Evolutionary conservation across 2,797 vertebrate genomes (phyloP).

Genomic region (Stomatorhinus walkeri): DNA sequence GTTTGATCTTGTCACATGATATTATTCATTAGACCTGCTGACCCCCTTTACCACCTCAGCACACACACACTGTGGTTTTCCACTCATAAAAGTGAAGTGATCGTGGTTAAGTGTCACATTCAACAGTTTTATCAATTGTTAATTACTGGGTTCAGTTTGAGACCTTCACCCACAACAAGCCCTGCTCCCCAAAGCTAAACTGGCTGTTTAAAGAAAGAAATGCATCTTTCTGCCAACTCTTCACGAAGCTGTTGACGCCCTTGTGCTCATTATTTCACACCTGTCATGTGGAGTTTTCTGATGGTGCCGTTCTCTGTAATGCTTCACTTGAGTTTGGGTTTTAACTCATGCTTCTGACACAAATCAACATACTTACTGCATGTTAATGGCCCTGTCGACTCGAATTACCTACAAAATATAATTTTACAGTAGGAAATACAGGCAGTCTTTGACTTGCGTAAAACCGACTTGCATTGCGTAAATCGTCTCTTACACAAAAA

Average conservation of each 20-base stretch:
- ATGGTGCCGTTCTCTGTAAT: not conserved
- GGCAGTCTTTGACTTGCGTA: not conserved
- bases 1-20: not conserved
- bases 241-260: not conserved
- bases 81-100: not conserved
- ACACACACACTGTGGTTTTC: not conserved
- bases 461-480: not conserved
- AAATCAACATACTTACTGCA: not conserved
- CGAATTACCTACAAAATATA: not conserved
- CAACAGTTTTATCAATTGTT: not conserved
- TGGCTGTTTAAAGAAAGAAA: not conserved
- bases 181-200: not conserved
- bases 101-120: not conserved
- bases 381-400: not conserved
- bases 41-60: not conserved
- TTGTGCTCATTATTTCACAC: not conserved
- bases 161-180: not conserved
- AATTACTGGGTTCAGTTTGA: not conserved
- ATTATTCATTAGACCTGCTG: not conserved
- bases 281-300: not conserved
- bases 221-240: not conserved
- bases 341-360: not conserved
- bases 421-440: not conserved
- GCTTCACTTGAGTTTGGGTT: not conserved
- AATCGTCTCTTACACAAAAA: not conserved